Evolutionary conservation across 1,140 invertebrate species (phyloP).

Genomic region (Tyrophagus putrescentiae): DNA sequence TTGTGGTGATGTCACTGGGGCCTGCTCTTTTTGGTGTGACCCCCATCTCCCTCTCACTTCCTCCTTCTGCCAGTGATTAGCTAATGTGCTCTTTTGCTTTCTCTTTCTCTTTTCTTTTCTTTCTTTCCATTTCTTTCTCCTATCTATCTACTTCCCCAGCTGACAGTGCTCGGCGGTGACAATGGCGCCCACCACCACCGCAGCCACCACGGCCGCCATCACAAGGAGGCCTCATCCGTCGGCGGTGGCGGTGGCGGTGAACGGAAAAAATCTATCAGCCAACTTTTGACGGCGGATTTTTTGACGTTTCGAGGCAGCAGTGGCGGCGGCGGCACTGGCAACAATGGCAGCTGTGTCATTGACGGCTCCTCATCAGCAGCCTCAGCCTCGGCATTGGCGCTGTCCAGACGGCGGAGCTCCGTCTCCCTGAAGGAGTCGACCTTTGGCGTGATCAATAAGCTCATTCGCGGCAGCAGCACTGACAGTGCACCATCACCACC

Average conservation of each 20-base stretch:
- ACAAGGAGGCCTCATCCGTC: too few species aligned
- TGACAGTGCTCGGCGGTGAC: slow-evolving; percentile 6
- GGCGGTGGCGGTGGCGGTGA: background rate
- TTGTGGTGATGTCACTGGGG: too few species aligned
- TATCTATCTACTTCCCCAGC: background rate
- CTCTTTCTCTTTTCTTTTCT: background rate
- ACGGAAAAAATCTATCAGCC: slow-evolving; percentile 8
- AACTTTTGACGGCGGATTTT: slow-evolving; percentile 1
- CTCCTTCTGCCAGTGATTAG: background rate
- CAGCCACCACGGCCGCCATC: background rate
- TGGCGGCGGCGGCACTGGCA: background rate
- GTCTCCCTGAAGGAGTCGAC: slow-evolving; percentile 1
- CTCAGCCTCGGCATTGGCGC: too few species aligned
- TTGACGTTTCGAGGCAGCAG: background rate
- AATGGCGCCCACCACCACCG: background rate
- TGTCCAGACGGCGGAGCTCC: background rate
- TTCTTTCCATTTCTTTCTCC: background rate
- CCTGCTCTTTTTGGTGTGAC: too few species aligned
- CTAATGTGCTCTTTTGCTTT: background rate
- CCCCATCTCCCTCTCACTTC: background rate
- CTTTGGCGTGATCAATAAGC: slow-evolving; percentile 8
- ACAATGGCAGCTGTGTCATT: too few species aligned
- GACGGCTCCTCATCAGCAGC: too few species aligned
- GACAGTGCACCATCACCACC: background rate
- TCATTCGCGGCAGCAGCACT: background rate